These are phyloP conservation scores for Pan troglodytes DNA, from an alignment of 2,113 vertebrate species.

Conservation along the genomic window DNA sequence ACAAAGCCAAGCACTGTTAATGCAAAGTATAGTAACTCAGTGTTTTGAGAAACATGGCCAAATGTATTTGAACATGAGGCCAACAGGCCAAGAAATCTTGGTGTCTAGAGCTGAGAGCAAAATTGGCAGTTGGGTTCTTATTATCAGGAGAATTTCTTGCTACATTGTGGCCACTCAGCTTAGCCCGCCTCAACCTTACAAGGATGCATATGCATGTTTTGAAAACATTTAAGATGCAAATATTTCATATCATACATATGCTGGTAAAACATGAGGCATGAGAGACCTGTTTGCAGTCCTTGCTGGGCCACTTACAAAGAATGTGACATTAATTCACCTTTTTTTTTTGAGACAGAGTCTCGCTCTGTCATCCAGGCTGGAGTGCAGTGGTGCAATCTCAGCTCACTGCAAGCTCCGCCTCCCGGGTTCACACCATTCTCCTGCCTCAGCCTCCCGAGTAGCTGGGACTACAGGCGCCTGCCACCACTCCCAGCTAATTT, in stretches of 20 bases:
- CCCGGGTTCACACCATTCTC: too few relatives aligned
- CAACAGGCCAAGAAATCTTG: slow-evolving; percentile 75
- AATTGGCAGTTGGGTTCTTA: slow-evolving; percentile 65
- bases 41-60: slow-evolving; percentile 76
- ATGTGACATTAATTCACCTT: neutral
- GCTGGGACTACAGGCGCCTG: too few relatives aligned
- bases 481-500: too few relatives aligned
- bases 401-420: too few relatives aligned
- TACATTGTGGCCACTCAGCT: slow-evolving; percentile 58
- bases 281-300: neutral
- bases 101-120: slow-evolving; percentile 69
- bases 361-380: too few relatives aligned
- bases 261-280: neutral
- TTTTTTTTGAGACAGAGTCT: too few relatives aligned
- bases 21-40: slow-evolving; percentile 73
- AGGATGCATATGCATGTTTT: neutral
- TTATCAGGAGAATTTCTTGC: slow-evolving; percentile 66
- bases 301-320: neutral
- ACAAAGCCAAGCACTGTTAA: slow-evolving; percentile 81
- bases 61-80: slow-evolving; percentile 76
- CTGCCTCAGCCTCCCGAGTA: too few relatives aligned
- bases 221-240: slow-evolving; percentile 5
- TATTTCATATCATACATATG: neutral
- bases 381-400: too few relatives aligned
- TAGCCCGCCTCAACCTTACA: slow-evolving; percentile 47